Evolutionary conservation across 2,888 invertebrate genomes (phyloP).

Genomic region (Oasisia sp.): DNA sequence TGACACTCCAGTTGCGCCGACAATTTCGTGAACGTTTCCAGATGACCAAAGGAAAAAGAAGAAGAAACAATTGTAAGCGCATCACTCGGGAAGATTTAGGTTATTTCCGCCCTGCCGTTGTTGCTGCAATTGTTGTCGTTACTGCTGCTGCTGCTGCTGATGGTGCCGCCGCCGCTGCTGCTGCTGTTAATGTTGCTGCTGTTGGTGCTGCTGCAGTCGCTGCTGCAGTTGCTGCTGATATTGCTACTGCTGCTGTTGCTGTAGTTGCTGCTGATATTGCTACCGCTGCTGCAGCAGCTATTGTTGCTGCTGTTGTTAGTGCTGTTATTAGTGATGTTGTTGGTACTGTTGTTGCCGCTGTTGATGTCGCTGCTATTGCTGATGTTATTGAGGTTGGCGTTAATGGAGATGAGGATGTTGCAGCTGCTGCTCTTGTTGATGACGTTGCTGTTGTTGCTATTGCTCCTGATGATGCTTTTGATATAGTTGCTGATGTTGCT

Average conservation of each 20-base stretch:
- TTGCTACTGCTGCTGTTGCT: conserved; percentile 21
- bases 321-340: background rate
- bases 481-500: background rate
- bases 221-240: background rate
- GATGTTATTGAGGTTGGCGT: background rate
- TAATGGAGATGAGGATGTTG: background rate
- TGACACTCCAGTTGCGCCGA: too few relatives aligned
- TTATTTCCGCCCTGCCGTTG: too few relatives aligned
- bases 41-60: too few relatives aligned
- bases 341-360: conserved; percentile 8
- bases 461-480: background rate
- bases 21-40: too few relatives aligned
- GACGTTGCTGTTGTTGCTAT: background rate
- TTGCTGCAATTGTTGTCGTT: too few relatives aligned
- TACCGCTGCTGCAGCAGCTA: background rate
- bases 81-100: too few relatives aligned
- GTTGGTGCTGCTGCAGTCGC: conserved; percentile 19
- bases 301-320: background rate
- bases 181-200: background rate
- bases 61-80: too few relatives aligned
- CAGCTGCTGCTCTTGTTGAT: background rate
- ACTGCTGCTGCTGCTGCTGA: too few relatives aligned
- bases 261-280: background rate
- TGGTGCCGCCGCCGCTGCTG: too few relatives aligned
- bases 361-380: background rate